Evolutionary conservation across 2,113 vertebrate genomes (phyloP), one percentile per base, ranked within the genome.

Genomic region (Chloropsis hardwickii): DNA sequence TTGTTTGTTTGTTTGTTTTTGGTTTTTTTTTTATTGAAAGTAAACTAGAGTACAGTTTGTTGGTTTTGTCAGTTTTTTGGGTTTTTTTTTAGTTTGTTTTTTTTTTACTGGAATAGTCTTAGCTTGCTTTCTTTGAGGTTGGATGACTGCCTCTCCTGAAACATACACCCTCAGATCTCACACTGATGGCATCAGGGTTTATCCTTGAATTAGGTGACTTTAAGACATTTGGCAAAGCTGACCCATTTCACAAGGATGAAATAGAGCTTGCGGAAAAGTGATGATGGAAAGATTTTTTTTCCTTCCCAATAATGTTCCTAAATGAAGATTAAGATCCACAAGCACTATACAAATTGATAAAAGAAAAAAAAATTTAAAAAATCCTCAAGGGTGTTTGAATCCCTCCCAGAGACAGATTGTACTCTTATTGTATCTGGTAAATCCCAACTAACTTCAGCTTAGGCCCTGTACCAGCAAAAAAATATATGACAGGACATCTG

Each of bases 41-140:
- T 50, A 85, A 85, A 67, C 14, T n/a, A 9, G 7, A 62, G 18
- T 62, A 58, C 23, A 81, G 11, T 44, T 57, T 79, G 3, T 35
- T 67, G 14, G 6, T 44, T 76, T 76, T 13, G 10, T 24, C 37
- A 37, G 37, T 37, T 8, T 37, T 37, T 37, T 40, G 6, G 2
- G 4, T 7, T 57, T 35, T 1, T 10, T 11, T 37, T 37, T 24
- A 21, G 7, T 28, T 1, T 9, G 13, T 42, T n/a, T 10, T 10
- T 16, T 54, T 65, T 62, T 35, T 13, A 27, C 10, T 50, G 33
- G 21, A 86, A 78, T 87, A 51, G 18, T 70, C 42, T 27, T 56
- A 78, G 40, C 44, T 45, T 76, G 37, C 16, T 42, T 84, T 78
- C 37, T 73, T 47, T 77, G 23, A 51, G 44, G 13, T 4, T 72